Conservation (phyloP, 2,888 invertebrate genomes). For the Leucozona laternaria region DNA sequence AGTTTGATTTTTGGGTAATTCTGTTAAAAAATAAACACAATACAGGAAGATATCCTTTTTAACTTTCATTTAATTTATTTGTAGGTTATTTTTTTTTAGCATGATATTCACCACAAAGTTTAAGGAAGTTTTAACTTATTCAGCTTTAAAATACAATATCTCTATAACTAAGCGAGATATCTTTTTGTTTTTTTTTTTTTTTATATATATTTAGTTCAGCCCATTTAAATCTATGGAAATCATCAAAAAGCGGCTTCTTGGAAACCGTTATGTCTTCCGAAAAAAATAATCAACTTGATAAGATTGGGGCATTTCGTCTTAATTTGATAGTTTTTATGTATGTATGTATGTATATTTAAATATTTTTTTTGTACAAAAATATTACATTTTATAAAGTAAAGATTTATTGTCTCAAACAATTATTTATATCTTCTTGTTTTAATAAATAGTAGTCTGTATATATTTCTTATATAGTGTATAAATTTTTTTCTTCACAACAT, state of each 20-base stretch:
- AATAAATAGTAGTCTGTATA: slow-evolving; percentile 54
- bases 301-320: slow-evolving; percentile 31
- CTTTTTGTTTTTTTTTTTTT: neutral
- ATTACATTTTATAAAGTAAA: slow-evolving; percentile 60
- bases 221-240: slow-evolving; percentile 22
- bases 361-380: slow-evolving; percentile 65
- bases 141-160: slow-evolving; percentile 18
- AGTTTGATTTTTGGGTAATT: neutral
- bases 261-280: slow-evolving; percentile 23
- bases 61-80: slow-evolving; percentile 26
- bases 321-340: slow-evolving; percentile 24
- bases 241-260: slow-evolving; percentile 8
- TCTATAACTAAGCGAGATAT: slow-evolving; percentile 25
- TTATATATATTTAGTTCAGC: slow-evolving; percentile 7
- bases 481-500: slow-evolving; percentile 68
- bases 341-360: slow-evolving; percentile 37
- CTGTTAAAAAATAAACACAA: neutral
- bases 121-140: slow-evolving; percentile 34
- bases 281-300: slow-evolving; percentile 57
- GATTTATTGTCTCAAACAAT: slow-evolving; percentile 61
- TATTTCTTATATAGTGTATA: slow-evolving; percentile 64
- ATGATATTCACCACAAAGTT: slow-evolving; percentile 27
- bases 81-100: slow-evolving; percentile 26
- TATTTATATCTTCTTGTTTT: slow-evolving; percentile 29
- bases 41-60: neutral